A percentile compares a stretch with the other conserved stretches of the same genome.
Conservation (phyloP, 2,113 vertebrate species). For the Hiodon alosoides region DNA sequence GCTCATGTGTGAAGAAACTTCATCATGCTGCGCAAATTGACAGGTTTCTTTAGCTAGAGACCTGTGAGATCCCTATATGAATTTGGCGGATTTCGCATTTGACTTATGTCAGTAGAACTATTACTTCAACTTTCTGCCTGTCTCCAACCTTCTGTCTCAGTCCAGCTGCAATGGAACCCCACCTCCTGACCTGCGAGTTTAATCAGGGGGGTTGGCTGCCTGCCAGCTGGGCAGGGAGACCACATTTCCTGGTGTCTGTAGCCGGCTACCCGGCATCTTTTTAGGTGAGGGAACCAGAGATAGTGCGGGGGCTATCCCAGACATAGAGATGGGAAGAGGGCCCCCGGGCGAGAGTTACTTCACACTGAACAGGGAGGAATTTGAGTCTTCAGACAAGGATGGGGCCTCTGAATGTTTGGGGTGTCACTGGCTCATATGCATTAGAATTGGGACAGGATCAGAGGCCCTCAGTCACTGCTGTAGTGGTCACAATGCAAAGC, state of each 20-base stretch:
- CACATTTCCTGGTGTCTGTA: constrained; percentile 16
- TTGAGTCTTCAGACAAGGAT: background rate
- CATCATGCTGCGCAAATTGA: no score
- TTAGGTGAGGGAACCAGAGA: constrained; percentile 7
- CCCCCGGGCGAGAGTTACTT: background rate
- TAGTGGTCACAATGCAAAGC: no score
- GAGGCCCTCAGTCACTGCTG: no score
- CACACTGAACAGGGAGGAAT: background rate
- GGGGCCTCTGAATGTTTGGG: no score
- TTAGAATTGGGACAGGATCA: no score
- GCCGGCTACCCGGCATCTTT: constrained; percentile 8
- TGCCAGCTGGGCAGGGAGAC: constrained; percentile 12
- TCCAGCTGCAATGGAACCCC: constrained; percentile 42
- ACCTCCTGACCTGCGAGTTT: constrained; percentile 3
- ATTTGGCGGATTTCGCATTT: no score
- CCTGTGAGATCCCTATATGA: no score
- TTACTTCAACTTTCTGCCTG: constrained; percentile 44
- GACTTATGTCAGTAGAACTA: background rate
- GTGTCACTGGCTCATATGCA: no score
- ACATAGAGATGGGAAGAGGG: background rate
- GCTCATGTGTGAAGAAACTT: no score
- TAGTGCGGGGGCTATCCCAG: background rate
- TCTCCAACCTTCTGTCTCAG: constrained; percentile 18
- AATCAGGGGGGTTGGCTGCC: constrained; percentile 21
- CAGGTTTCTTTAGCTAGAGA: no score